Evolutionary conservation across 2,797 vertebrate species (phyloP), one percentile per base, ranked within the genome.

Genomic region (Takifugu ocellatus): DNA sequence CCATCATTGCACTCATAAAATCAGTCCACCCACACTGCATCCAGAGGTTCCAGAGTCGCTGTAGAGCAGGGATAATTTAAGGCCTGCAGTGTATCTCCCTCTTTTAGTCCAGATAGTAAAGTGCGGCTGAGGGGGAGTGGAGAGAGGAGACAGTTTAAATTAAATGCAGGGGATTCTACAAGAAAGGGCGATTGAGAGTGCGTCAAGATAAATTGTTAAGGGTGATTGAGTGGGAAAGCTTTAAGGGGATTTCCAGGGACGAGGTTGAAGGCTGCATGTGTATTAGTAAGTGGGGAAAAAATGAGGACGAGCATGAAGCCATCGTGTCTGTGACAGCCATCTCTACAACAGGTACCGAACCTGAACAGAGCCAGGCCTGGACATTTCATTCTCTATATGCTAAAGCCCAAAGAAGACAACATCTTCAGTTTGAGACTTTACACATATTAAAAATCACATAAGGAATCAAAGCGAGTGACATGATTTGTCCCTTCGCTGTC

Each of bases 1-100:
- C 84, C 85, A 90, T 90, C 90, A 90, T 79, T 68, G 66, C 80
- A 81, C 85, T 87, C 84, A 85, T 83, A 86, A 85, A 82, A 88
- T 87, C 85, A 83, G 85, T 87, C 78, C 76, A 71, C 82, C 84
- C 87, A 88, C 84, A 79, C 72, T 54, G 76, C 80, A 39, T 67
- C 55, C 59, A 31, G 77, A 72, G 73, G 69, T 76, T 78, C 56
- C 70, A 9, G 73, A 70, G 72, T 72, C 74, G 54, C 66, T 84
- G 82, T 82, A 74, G 77, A 84, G 78, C 81, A 66, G 76, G 77
- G 83, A 84, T 86, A 71, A 84, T 84, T 80, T 82, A 84, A 82
- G 81, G 74, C 74, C 82, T 61, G 48, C 60, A 56, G 76, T 79
- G 70, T 57, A 59, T 76, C 63, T 63, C 56, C 51, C 72, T 61